phyloP scores from a whole-genome alignment of 2,888 invertebrate genomes.

The Pseudolycoriella hygida region DNA sequence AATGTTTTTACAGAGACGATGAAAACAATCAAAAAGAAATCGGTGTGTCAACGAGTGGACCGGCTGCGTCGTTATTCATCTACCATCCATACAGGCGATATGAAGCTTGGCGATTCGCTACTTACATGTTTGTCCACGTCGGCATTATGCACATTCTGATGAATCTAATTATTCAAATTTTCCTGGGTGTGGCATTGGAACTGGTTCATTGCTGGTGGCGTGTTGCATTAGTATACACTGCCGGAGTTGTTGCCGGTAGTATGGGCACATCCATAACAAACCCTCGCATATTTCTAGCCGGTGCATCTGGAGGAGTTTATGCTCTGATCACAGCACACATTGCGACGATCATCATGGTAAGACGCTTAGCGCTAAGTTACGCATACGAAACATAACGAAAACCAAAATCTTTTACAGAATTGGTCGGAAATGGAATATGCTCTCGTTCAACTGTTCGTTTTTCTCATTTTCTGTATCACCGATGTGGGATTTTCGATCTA shows the following conservation, averaged over 20 bases:
- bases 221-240: constrained; percentile 63
- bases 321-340: constrained; percentile 86
- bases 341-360: constrained; percentile 67
- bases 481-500: constrained; percentile 87
- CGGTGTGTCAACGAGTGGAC: constrained; percentile 41
- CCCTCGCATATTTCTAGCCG: constrained; percentile 66
- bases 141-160: constrained; percentile 77
- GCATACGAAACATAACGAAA: background rate
- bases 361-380: background rate
- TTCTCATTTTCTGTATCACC: constrained; percentile 59
- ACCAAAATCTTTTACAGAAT: constrained; percentile 45
- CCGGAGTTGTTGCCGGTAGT: constrained; percentile 73
- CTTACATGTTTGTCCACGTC: constrained; percentile 93
- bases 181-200: constrained; percentile 87
- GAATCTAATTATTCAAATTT: constrained; percentile 79
- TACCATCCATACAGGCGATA: constrained; percentile 72
- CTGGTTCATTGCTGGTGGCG: constrained; percentile 95
- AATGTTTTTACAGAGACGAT: constrained; percentile 7
- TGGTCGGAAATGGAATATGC: constrained; percentile 96
- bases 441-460: constrained; percentile 63
- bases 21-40: constrained; percentile 9
- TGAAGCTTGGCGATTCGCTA: constrained; percentile 84
- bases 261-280: constrained; percentile 66
- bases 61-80: constrained; percentile 64
- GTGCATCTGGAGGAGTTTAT: constrained; percentile 91